Evolutionary conservation across 2,797 vertebrate genomes (phyloP).

Genomic region (Pseudopleuronectes americanus): DNA sequence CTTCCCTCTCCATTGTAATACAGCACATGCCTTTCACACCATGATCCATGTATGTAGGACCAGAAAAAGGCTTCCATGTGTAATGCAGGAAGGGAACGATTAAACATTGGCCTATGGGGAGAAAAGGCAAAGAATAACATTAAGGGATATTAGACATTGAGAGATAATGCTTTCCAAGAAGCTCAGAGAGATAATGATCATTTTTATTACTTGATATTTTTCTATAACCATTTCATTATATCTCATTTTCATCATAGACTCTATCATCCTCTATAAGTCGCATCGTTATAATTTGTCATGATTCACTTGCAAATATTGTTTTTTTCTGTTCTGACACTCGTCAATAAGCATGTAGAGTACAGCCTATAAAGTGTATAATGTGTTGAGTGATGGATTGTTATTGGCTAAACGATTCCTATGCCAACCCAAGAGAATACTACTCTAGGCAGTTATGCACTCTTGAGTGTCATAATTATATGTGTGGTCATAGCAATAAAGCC

Average conservation of each 20-base stretch:
- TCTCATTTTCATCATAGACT: too few relatives aligned
- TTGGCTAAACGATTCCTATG: not conserved
- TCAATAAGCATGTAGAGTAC: too few relatives aligned
- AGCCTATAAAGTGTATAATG: not conserved
- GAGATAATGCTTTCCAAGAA: too few relatives aligned
- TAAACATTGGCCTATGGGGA: not conserved
- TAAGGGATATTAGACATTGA: too few relatives aligned
- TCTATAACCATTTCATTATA: not conserved
- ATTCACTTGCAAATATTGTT: too few relatives aligned
- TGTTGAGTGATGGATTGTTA: not conserved
- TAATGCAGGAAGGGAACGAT: not conserved
- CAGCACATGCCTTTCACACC: constrained; percentile 14
- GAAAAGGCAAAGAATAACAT: too few relatives aligned
- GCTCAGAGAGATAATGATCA: not conserved
- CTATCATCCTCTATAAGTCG: too few relatives aligned
- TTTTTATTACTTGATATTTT: not conserved
- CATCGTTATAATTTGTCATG: too few relatives aligned
- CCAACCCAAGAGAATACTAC: too few relatives aligned
- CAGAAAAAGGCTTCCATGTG: not conserved
- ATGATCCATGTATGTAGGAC: not conserved
- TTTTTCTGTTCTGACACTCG: too few relatives aligned
- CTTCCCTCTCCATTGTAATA: constrained; percentile 8
- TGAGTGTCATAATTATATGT: not conserved
- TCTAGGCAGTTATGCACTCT: not conserved
- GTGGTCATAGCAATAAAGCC: not conserved